Evolutionary conservation across 2,797 vertebrate genomes (phyloP).

Genomic region (Sebastiscus albofasciatus): DNA sequence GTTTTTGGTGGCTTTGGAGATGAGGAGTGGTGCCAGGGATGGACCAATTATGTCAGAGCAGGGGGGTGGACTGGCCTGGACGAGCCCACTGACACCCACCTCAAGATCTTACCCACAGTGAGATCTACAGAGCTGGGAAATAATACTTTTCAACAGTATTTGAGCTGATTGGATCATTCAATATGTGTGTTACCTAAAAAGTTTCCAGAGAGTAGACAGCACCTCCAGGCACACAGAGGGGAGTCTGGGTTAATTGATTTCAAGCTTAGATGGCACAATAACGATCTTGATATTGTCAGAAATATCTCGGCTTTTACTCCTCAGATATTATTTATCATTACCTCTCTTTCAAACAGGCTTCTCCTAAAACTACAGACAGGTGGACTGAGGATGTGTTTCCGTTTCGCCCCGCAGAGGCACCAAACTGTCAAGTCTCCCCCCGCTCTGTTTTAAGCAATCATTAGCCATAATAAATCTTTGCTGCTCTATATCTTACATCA

Average conservation of each 20-base stretch:
- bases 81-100: slow-evolving; percentile 17
- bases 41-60: slow-evolving; percentile 71
- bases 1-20: slow-evolving; percentile 82
- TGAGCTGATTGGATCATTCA: not conserved
- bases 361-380: slow-evolving; percentile 13
- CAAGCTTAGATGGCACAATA: not conserved
- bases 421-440: slow-evolving; percentile 71
- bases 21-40: slow-evolving; percentile 75
- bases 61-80: slow-evolving; percentile 42
- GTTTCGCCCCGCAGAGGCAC: slow-evolving; percentile 58
- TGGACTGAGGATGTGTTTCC: slow-evolving; percentile 57
- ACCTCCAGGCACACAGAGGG: not conserved
- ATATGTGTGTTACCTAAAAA: not conserved
- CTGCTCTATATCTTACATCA: slow-evolving; percentile 78
- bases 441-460: slow-evolving; percentile 75
- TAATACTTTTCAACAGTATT: not conserved
- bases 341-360: not conserved
- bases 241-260: not conserved
- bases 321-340: not conserved
- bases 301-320: not conserved
- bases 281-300: not conserved
- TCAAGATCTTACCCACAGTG: not conserved
- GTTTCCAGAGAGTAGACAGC: not conserved
- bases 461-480: slow-evolving; percentile 79
- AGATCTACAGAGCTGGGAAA: not conserved